phyloP scores from a whole-genome alignment of 2,113 vertebrate species.

The Mungos mungo region DNA sequence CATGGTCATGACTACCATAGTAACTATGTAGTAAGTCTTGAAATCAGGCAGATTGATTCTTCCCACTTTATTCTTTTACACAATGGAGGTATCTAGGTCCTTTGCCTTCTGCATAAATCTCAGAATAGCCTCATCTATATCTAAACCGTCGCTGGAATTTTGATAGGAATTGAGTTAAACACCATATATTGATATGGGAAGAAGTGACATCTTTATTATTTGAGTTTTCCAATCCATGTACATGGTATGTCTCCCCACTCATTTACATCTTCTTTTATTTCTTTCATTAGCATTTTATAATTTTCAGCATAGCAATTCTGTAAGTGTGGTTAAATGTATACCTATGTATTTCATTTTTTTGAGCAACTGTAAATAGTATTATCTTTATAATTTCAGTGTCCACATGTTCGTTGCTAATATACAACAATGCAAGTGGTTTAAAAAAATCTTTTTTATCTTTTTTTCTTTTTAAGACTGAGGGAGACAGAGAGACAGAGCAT shows the following conservation, averaged over 20 bases:
- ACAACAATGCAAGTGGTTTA: neutral
- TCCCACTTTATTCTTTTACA: neutral
- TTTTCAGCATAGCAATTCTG: neutral
- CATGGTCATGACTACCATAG: neutral
- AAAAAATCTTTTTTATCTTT: no score
- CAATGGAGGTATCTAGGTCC: neutral
- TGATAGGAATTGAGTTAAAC: neutral
- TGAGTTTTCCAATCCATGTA: neutral
- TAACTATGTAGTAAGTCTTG: neutral
- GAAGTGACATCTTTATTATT: neutral
- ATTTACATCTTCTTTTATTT: neutral
- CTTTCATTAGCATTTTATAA: neutral
- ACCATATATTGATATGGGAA: neutral
- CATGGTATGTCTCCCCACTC: neutral
- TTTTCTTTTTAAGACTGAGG: no score
- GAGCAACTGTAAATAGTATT: neutral
- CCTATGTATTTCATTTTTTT: neutral
- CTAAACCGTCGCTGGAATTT: neutral
- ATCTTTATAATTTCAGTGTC: neutral
- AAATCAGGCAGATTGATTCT: neutral
- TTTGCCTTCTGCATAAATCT: neutral
- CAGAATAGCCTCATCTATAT: neutral
- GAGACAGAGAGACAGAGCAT: no score
- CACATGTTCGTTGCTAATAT: neutral
- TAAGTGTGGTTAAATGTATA: neutral